Evolutionary conservation across 2,797 vertebrate species (phyloP).

Genomic region (Nothura maculosa): DNA sequence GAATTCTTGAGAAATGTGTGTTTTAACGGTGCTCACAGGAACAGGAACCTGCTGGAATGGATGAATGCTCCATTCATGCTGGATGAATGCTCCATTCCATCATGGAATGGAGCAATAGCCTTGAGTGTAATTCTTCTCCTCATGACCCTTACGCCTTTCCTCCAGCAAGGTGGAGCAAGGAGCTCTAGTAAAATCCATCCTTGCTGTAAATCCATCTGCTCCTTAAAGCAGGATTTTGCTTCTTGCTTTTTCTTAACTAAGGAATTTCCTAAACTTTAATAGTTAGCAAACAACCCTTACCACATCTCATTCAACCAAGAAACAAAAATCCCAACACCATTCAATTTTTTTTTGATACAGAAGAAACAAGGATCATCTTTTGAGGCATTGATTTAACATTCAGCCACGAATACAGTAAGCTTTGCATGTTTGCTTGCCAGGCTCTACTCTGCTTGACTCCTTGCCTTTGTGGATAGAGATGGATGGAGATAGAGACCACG

Average conservation of each 20-base stretch:
- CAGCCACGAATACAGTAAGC: not conserved
- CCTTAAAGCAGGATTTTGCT: not conserved
- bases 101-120: not conserved
- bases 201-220: not conserved
- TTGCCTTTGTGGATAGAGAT: not conserved
- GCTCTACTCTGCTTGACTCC: not conserved
- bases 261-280: not conserved
- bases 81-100: no score
- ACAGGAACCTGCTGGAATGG: no score
- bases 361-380: not conserved
- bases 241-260: not conserved
- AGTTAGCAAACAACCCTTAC: rapidly evolving
- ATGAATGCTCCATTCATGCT: no score
- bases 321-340: not conserved
- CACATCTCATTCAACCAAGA: not conserved
- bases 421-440: not conserved
- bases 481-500: not conserved
- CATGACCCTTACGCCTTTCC: not conserved
- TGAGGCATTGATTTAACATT: not conserved
- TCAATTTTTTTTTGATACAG: not conserved
- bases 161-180: not conserved
- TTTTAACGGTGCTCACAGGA: not conserved
- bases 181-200: not conserved
- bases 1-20: not conserved
- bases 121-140: not conserved